Conservation (phyloP, 2,888 invertebrate species). For the Drosophila affinis region DNA sequence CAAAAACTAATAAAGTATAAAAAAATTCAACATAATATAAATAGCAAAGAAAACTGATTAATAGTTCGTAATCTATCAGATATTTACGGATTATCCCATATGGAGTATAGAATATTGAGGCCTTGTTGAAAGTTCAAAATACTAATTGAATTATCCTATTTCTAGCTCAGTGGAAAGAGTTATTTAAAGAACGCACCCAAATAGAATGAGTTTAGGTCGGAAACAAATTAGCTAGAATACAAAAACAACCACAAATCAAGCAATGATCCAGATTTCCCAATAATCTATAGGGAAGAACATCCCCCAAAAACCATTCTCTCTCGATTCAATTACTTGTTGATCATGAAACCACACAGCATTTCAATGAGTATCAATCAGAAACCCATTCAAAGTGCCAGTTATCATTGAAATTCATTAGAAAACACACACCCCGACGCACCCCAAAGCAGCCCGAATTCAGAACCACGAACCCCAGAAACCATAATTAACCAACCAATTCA, state of each 20-base stretch:
- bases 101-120: no score
- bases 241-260: neutral
- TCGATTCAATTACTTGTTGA: slow-evolving; percentile 20
- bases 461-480: neutral
- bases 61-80: no score
- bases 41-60: no score
- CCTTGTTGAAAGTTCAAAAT: no score
- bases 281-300: slow-evolving; percentile 7
- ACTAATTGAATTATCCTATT: no score
- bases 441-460: neutral
- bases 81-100: no score
- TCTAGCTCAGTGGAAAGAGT: no score
- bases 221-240: neutral
- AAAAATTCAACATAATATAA: no score
- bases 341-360: slow-evolving; percentile 33
- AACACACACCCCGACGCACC: slow-evolving; percentile 18
- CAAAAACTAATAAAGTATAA: no score
- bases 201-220: neutral
- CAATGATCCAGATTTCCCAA: slow-evolving; percentile 3
- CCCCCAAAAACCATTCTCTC: neutral
- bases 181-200: neutral
- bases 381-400: slow-evolving; percentile 40
- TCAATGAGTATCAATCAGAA: slow-evolving; percentile 43
- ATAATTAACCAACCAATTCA: slow-evolving; percentile 58
- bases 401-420: slow-evolving; percentile 52